Conservation (phyloP, 2,888 invertebrate genomes). For the Hyppa rectilinea region DNA sequence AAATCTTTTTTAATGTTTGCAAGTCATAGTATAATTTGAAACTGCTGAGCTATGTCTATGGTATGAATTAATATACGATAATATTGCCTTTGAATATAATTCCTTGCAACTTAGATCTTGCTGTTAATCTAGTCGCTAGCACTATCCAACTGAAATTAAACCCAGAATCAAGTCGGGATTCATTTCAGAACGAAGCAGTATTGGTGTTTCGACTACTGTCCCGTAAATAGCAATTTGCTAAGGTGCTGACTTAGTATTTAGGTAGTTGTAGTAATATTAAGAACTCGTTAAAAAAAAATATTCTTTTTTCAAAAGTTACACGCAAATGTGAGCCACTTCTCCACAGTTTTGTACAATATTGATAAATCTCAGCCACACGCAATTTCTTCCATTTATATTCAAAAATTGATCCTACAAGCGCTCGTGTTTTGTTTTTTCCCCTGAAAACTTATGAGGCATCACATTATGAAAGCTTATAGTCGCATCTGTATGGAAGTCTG, state of each 20-base stretch:
- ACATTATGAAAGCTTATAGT: neutral
- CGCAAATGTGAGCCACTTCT: too few species aligned
- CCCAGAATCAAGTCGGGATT: neutral
- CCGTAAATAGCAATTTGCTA: neutral
- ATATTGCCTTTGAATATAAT: neutral
- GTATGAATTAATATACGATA: too few species aligned
- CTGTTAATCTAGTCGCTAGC: neutral
- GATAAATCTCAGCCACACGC: neutral
- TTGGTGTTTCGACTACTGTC: neutral
- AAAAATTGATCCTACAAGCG: neutral
- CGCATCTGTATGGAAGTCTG: neutral
- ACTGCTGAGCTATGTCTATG: too few species aligned
- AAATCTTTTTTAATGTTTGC: too few species aligned
- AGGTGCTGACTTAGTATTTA: neutral
- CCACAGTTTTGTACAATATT: neutral
- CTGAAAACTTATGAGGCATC: neutral
- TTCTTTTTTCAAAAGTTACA: too few species aligned
- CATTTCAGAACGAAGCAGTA: neutral
- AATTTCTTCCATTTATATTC: neutral
- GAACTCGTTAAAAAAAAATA: too few species aligned
- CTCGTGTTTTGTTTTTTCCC: constrained; percentile 5
- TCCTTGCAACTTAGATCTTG: neutral
- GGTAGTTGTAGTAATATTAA: too few species aligned
- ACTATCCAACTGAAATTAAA: neutral
- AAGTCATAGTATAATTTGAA: too few species aligned